Evolutionary conservation across 2,888 invertebrate genomes (phyloP), one percentile per base, ranked within the genome.

Genomic region (Chirona hameri): DNA sequence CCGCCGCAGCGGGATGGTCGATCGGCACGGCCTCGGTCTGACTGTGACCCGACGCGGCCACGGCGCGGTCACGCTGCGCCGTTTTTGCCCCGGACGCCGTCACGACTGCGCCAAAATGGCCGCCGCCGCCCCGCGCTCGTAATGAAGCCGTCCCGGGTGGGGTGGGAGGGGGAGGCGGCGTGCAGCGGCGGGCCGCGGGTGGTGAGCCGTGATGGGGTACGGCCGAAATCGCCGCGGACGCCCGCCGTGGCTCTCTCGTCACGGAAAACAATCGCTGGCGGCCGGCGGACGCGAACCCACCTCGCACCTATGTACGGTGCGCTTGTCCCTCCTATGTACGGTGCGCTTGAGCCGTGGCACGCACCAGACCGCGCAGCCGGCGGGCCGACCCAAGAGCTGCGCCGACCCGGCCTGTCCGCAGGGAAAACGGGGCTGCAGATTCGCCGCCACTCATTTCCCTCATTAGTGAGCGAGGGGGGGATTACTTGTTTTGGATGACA

Each of bases 121-220:
- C 31, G 72, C 72, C 14, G 29, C n/a, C n/a, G n/a, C n/a, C n/a
- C n/a, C n/a, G n/a, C 27, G 31, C 4, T 29, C 29, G 39, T 76
- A 76, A 76, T 76, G 72, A 76, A 76, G 72, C 14, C 39, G 72
- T 76, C 72, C 48, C 39, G 72, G n/a, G 18, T 21, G 39, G 69
- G n/a, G n/a, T n/a, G n/a, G n/a, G n/a, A n/a, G n/a, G 12, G 69
- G 69, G 7, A 15, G 69, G 7, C 31, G 12, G 29, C 72, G 72
- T 76, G 72, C 72, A 39, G 31, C 39, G 72, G n/a, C 60, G 9
- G 31, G 31, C 14, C n/a, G n/a, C n/a, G n/a, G n/a, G n/a, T n/a
- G n/a, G 39, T 76, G 72, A 5, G 57, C 60, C 21, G 60, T 48
- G 48, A 48, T 48, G 48, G 48, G 48, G 9, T 12, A 10, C 48